Conservation (phyloP, 2,888 invertebrate species). For the Hoplodrina ambigua region DNA sequence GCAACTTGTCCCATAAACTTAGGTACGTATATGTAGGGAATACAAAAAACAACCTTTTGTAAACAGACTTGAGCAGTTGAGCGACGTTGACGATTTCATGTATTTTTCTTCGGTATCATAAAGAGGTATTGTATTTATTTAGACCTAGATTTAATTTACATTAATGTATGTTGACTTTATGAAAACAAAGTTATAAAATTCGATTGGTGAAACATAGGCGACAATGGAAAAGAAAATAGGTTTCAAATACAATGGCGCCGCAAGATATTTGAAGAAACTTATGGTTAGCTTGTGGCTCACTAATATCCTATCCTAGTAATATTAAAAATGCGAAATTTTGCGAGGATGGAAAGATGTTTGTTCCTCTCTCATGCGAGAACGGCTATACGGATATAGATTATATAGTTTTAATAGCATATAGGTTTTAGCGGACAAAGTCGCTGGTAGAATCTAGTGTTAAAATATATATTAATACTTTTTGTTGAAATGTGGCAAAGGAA, state of each 20-base stretch:
- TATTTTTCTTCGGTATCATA: not conserved
- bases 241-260: not conserved
- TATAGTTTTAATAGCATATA: too few species aligned
- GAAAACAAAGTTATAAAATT: conserved; percentile 22
- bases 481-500: not conserved
- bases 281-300: not conserved
- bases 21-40: not conserved
- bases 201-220: not conserved
- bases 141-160: not conserved
- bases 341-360: too few species aligned
- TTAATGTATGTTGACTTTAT: conserved; percentile 11
- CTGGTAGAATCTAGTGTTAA: too few species aligned
- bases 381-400: too few species aligned
- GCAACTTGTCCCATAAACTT: not conserved
- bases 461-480: not conserved
- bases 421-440: too few species aligned
- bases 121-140: conserved; percentile 17
- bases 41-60: conserved; percentile 30
- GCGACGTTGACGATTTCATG: not conserved
- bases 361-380: too few species aligned
- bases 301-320: not conserved
- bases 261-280: not conserved
- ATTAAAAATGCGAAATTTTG: not conserved
- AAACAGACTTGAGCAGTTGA: not conserved
- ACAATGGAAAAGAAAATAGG: conserved; percentile 1